phyloP scores from a whole-genome alignment of 2,888 invertebrate genomes.

The Dryadula phaetusa region DNA sequence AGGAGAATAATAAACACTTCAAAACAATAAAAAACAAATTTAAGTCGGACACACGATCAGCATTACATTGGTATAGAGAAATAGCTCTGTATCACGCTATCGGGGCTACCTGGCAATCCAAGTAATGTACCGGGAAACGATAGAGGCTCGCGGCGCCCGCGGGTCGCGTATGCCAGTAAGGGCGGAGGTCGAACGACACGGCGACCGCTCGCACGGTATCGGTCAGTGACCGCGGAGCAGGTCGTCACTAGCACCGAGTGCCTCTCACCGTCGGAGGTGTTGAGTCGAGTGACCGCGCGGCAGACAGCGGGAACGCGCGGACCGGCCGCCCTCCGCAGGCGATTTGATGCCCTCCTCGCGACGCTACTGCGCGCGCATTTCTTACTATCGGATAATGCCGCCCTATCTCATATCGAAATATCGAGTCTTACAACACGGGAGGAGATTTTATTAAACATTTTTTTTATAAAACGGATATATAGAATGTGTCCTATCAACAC shows the following conservation, averaged over 20 bases:
- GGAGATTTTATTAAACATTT: conserved; percentile 69
- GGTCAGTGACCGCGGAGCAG: conserved; percentile 74
- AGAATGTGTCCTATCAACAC: conserved; percentile 30
- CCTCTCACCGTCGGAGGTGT: conserved; percentile 68
- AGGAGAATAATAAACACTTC: conserved; percentile 78
- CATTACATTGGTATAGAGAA: conserved; percentile 66
- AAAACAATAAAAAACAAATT: conserved; percentile 78
- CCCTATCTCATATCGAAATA: conserved; percentile 79
- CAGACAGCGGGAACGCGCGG: conserved; percentile 65
- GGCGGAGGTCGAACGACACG: conserved; percentile 52
- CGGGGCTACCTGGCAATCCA: conserved; percentile 63
- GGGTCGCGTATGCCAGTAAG: conserved; percentile 50
- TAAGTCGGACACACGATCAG: conserved; percentile 70
- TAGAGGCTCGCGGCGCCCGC: conserved; percentile 43
- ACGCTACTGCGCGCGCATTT: conserved; percentile 80
- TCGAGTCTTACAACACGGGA: conserved; percentile 75
- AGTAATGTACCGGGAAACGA: conserved; percentile 43
- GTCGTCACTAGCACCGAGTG: conserved; percentile 59
- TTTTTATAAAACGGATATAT: conserved; percentile 54
- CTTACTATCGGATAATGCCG: conserved; percentile 74
- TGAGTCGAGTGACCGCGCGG: conserved; percentile 63
- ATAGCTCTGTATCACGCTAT: conserved; percentile 75
- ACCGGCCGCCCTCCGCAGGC: conserved; percentile 78
- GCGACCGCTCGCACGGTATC: conserved; percentile 57
- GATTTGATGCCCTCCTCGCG: conserved; percentile 81